These are phyloP conservation scores for Nannoperca obscura DNA, from an alignment of 2,797 vertebrate genomes.

Conservation along the genomic window DNA sequence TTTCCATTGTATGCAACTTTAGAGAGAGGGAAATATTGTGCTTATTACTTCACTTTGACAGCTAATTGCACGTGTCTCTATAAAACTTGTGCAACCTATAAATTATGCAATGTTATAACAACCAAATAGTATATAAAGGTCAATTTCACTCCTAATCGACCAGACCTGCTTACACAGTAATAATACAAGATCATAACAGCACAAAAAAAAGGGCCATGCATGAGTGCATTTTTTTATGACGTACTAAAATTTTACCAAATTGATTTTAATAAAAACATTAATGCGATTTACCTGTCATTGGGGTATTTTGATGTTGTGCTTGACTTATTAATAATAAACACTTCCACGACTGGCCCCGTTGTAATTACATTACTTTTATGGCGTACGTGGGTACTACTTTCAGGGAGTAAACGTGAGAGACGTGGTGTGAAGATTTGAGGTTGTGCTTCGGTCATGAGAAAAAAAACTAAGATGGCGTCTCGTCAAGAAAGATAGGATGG, in stretches of 20 bases:
- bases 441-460: conserved; percentile 87
- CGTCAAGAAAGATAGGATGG: conserved; percentile 86
- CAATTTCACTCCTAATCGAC: neutral
- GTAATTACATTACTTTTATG: conserved; percentile 13
- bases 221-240: neutral
- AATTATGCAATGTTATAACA: neutral
- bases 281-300: neutral
- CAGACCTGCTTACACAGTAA: neutral
- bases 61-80: neutral
- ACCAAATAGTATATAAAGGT: neutral
- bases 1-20: neutral
- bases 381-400: conserved; percentile 76
- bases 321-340: too few relatives aligned
- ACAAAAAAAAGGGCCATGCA: neutral
- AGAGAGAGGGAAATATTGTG: neutral
- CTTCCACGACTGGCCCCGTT: neutral
- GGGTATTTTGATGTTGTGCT: neutral
- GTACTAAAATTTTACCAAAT: neutral
- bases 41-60: neutral
- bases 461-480: conserved; percentile 90
- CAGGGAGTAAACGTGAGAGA: conserved; percentile 69
- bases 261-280: neutral
- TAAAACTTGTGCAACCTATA: neutral
- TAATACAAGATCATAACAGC: neutral
- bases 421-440: conserved; percentile 70